A percentile compares a stretch with the other conserved stretches of the same genome.
These are phyloP conservation scores for Zaprionus kolodkinae DNA, from an alignment of 1,140 invertebrate genomes.

Conservation along the genomic window DNA sequence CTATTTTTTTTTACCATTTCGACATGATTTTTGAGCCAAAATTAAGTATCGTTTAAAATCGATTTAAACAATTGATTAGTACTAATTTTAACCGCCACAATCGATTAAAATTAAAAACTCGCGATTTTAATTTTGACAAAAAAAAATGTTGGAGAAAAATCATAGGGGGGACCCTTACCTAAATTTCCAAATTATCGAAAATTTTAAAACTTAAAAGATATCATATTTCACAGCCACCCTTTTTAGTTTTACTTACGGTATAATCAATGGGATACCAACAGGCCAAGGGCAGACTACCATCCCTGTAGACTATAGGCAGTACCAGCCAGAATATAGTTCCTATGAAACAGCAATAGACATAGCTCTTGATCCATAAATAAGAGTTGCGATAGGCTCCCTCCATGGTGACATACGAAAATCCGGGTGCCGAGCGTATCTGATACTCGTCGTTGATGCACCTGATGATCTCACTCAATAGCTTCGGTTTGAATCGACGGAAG, in stretches of 20 bases:
- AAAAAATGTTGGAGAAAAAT: too few species aligned
- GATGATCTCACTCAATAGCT: slow-evolving; percentile 50
- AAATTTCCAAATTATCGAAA: too few species aligned
- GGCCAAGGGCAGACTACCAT: slow-evolving; percentile 68
- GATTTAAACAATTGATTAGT: too few species aligned
- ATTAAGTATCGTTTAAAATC: too few species aligned
- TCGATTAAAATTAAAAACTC: too few species aligned
- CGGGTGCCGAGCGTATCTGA: slow-evolving; percentile 53
- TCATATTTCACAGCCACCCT: too few species aligned
- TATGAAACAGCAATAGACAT: slow-evolving; percentile 69
- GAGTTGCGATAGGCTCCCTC: slow-evolving; percentile 45
- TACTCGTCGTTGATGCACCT: slow-evolving; percentile 58
- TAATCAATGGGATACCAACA: slow-evolving; percentile 83
- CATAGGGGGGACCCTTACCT: too few species aligned
- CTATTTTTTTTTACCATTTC: too few species aligned
- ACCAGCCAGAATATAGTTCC: slow-evolving; percentile 73
- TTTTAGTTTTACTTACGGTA: slow-evolving; percentile 57
- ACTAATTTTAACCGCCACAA: too few species aligned
- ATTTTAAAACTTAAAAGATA: too few species aligned
- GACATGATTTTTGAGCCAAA: too few species aligned
- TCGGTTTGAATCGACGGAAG: slow-evolving; percentile 61
- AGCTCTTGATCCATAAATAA: slow-evolving; percentile 67
- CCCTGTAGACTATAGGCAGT: slow-evolving; percentile 67
- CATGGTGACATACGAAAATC: slow-evolving; percentile 74
- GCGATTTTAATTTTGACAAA: too few species aligned